Conservation (phyloP, 1,140 invertebrate genomes). For the Alviniconcha marisindica region DNA sequence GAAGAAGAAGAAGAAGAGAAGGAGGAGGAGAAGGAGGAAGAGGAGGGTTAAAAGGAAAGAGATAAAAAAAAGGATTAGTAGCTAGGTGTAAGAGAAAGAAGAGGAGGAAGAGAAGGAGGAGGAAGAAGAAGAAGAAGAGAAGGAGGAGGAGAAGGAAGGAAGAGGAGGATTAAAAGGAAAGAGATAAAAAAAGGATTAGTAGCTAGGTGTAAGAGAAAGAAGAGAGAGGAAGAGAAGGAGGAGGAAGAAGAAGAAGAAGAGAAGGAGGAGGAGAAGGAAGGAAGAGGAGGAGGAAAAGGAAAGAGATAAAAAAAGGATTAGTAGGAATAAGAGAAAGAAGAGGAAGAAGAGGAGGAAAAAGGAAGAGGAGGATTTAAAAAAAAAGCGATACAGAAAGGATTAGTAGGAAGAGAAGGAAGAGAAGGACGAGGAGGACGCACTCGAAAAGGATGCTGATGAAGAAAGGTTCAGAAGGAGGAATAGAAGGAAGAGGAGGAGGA, state of each 20-base stretch:
- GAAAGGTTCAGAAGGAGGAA: not conserved
- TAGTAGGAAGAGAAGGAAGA: constrained; percentile 11
- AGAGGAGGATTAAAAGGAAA: not conserved
- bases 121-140: not conserved
- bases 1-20: not conserved
- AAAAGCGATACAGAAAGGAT: not conserved
- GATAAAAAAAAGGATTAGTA: not conserved
- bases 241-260: not conserved
- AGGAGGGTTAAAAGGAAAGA: not conserved
- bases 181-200: not conserved
- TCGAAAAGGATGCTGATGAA: not conserved
- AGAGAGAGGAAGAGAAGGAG: not conserved
- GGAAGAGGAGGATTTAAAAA: not conserved
- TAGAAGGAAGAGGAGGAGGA: not conserved
- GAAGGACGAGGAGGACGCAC: not conserved
- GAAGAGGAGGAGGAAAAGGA: not conserved
- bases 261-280: not conserved
- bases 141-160: not conserved
- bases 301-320: not conserved
- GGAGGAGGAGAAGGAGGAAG: not conserved
- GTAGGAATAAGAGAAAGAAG: not conserved
- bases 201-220: not conserved
- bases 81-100: constrained; percentile 1
- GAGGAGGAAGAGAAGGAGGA: not conserved
- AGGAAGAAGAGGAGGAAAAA: not conserved